Evolutionary conservation across 2,113 vertebrate genomes (phyloP).

Genomic region (Macaca nemestrina): DNA sequence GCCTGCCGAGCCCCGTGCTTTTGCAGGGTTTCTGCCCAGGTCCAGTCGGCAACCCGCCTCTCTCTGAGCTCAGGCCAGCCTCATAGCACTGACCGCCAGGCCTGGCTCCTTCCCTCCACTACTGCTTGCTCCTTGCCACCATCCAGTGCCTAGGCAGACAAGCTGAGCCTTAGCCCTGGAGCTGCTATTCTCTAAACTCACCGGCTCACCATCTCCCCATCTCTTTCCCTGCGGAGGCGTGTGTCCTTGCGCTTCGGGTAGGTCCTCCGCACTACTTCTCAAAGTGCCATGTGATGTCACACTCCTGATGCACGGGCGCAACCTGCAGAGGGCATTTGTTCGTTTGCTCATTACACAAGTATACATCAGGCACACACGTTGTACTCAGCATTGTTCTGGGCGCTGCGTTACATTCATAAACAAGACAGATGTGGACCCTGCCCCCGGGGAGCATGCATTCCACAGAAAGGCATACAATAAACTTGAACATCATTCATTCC

Average conservation of each 20-base stretch:
- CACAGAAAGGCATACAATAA: not conserved
- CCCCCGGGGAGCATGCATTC: not conserved
- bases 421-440: not conserved
- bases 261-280: not conserved
- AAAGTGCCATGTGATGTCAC: not conserved
- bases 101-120: not conserved
- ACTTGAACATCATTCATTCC: not conserved
- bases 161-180: not conserved
- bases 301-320: not conserved
- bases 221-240: not conserved
- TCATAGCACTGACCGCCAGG: not conserved
- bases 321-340: not conserved
- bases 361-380: not conserved
- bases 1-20: not conserved
- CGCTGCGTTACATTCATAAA: not conserved
- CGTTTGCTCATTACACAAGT: not conserved
- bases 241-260: not conserved
- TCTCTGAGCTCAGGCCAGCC: not conserved
- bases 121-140: not conserved
- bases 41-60: not conserved
- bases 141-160: not conserved
- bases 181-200: not conserved
- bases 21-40: not conserved
- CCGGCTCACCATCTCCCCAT: not conserved
- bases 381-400: not conserved